Evolutionary conservation across 2,113 vertebrate species (phyloP), one percentile per base, ranked within the genome.

Genomic region (Sceloporus undulatus): DNA sequence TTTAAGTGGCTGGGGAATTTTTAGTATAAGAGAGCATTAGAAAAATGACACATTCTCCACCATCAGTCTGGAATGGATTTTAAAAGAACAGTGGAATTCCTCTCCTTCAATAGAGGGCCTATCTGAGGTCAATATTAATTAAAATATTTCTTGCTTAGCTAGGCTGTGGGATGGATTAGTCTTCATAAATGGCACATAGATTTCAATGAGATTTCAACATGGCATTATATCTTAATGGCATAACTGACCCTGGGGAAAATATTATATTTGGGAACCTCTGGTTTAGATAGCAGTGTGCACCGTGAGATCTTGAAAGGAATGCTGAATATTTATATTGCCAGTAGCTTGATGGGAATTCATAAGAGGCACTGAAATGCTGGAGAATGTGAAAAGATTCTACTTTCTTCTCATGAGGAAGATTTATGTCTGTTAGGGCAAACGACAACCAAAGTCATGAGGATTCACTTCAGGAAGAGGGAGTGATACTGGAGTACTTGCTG

Each of bases 231-330:
- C n/a, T 76, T 79, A 80, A 80, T 13, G 38, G 52, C 40, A 11
- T 77, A 42, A 83, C 21, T 76, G 62, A 71, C 73, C n/a, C 52
- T 68, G 29, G 79, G 54, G 21, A 54, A 83, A 87, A 87, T 29
- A 77, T 34, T 77, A 54, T 21, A 16, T 77, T 74, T 65, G 56
- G 29, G 71, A 79, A 70, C 66, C n/a, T 34, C 38, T 88, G 23
- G 74, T 83, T 83, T 68, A 78, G 23, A 56, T 78, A 83, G 48
- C 62, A 88, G n/a, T 62, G 40, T 48, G 21, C 18, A 52, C 19
- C 14, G 10, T 88, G 87, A 83, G 81, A 78, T 34, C n/a, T 29
- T 77, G 38, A 21, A n/a, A 65, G 38, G 59, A 75, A 87, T 82
- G 56, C 27, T 82, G 21, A 54, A 70, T 21, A 21, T 25, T 83